Evolutionary conservation across 2,113 vertebrate species (phyloP).

Genomic region (Circaetus cinerascens): DNA sequence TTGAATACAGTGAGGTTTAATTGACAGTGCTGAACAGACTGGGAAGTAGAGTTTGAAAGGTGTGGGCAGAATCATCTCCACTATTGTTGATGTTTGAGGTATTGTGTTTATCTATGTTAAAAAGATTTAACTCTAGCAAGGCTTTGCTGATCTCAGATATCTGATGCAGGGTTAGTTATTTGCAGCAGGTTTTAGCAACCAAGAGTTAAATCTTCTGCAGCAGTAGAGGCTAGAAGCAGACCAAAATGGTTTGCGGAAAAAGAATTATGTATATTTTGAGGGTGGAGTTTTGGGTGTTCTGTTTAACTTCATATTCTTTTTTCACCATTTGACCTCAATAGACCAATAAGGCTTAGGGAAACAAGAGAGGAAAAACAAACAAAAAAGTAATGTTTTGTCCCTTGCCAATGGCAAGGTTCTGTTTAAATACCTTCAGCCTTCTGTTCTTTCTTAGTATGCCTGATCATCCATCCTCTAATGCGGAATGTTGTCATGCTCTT

Average conservation of each 20-base stretch:
- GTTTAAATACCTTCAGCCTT: background rate
- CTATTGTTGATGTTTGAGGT: background rate
- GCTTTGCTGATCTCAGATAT: background rate
- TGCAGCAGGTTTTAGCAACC: background rate
- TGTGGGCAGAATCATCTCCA: background rate
- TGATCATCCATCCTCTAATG: background rate
- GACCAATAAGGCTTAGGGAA: background rate
- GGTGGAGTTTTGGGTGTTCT: background rate
- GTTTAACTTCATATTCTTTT: background rate
- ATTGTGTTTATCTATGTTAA: background rate
- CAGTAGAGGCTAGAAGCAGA: background rate
- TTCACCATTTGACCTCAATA: background rate
- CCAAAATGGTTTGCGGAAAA: background rate
- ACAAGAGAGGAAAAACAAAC: background rate
- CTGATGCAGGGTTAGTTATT: background rate
- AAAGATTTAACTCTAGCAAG: background rate
- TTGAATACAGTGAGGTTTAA: background rate
- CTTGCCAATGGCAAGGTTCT: background rate
- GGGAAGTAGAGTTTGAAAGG: background rate
- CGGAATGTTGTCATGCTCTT: background rate
- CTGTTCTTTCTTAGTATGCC: background rate
- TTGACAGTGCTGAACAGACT: background rate
- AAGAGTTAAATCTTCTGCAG: background rate
- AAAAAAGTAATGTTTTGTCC: background rate
- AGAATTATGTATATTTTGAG: background rate